Conservation (phyloP, 2,888 invertebrate genomes). For the Hirtodrosophila cameraria region DNA sequence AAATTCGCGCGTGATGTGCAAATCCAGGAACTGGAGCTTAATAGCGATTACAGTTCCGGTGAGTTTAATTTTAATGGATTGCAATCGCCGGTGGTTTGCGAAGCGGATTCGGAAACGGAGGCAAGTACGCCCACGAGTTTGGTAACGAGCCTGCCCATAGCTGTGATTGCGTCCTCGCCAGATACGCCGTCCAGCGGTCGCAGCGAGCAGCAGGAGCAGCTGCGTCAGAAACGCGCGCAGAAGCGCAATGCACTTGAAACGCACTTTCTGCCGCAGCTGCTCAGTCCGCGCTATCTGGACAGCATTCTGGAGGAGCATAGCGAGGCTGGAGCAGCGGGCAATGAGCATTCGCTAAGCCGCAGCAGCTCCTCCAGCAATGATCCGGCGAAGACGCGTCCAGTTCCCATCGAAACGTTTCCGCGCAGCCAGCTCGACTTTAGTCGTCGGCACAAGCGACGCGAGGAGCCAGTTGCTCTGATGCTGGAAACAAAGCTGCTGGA, state of each 20-base stretch:
- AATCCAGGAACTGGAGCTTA: slow-evolving; percentile 83
- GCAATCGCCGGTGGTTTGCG: slow-evolving; percentile 86
- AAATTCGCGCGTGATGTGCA: slow-evolving; percentile 59
- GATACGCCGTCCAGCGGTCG: slow-evolving; percentile 67
- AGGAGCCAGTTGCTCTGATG: slow-evolving; percentile 85
- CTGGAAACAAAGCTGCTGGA: slow-evolving; percentile 88
- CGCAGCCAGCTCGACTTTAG: slow-evolving; percentile 83
- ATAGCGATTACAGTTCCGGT: slow-evolving; percentile 82
- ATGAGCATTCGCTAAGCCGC: slow-evolving; percentile 61
- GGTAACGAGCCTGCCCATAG: slow-evolving; percentile 4
- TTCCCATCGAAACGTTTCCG: slow-evolving; percentile 83
- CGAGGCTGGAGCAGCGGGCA: slow-evolving; percentile 84
- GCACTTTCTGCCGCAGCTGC: slow-evolving; percentile 86
- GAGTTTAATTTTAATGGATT: slow-evolving; percentile 78
- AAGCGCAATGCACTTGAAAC: slow-evolving; percentile 86
- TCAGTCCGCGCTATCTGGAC: slow-evolving; percentile 89
- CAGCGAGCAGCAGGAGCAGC: slow-evolving; percentile 80
- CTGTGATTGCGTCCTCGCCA: slow-evolving; percentile 34
- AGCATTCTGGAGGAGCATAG: slow-evolving; percentile 92
- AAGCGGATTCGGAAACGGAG: slow-evolving; percentile 86
- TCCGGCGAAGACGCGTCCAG: slow-evolving; percentile 74
- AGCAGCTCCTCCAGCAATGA: slow-evolving; percentile 56
- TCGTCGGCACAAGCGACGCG: slow-evolving; percentile 78
- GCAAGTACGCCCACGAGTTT: slow-evolving; percentile 35
- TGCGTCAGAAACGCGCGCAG: slow-evolving; percentile 84